Conservation (phyloP, 2,113 vertebrate genomes). For the Illadopsis cleaveri region DNA sequence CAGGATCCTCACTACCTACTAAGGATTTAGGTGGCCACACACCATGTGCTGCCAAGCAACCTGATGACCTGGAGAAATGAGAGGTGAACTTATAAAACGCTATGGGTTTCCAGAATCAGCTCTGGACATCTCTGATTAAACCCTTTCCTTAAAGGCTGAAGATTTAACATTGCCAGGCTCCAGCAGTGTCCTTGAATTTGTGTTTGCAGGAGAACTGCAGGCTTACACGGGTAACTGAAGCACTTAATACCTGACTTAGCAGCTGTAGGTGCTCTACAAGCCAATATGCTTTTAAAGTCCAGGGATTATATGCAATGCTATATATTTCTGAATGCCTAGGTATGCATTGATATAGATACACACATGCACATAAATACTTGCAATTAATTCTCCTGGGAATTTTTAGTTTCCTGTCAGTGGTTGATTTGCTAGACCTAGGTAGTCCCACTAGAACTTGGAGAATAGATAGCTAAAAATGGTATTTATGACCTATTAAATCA, state of each 20-base stretch:
- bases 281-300: not conserved
- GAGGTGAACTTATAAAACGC: not conserved
- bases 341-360: not conserved
- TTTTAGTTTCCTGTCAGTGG: not conserved
- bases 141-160: not conserved
- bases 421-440: not conserved
- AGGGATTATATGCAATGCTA: not conserved
- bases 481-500: constrained; percentile 31
- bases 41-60: not conserved
- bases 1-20: not conserved
- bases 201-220: not conserved
- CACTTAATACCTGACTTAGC: not conserved
- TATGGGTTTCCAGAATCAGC: not conserved
- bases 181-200: not conserved
- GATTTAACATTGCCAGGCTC: not conserved
- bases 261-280: not conserved
- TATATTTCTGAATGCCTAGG: not conserved
- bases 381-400: not conserved
- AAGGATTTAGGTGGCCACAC: not conserved
- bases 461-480: not conserved
- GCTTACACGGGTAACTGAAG: not conserved
- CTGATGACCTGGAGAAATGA: not conserved
- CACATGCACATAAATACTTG: not conserved
- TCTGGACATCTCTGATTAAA: not conserved
- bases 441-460: not conserved